Percentiles rank a stretch among this genome's conserved stretches.
These are phyloP conservation scores for Gadus macrocephalus DNA, from an alignment of 2,113 vertebrate species.

Conservation along the genomic window DNA sequence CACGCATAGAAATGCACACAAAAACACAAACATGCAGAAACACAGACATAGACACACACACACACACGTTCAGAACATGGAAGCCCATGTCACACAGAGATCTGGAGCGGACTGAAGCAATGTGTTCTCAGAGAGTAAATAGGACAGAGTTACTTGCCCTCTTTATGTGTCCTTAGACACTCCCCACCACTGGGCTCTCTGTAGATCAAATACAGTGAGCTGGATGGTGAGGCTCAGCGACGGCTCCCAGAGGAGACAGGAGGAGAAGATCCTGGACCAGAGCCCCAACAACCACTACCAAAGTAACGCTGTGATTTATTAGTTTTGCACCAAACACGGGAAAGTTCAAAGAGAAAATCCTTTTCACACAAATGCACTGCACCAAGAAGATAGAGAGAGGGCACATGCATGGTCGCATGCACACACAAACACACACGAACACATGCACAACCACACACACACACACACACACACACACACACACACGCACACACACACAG, in stretches of 20 bases:
- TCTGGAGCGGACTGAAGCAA: neutral
- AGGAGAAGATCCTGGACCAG: slow-evolving; percentile 52
- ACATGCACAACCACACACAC: slow-evolving; percentile 8
- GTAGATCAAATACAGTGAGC: slow-evolving; percentile 48
- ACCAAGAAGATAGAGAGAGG: slow-evolving; percentile 60
- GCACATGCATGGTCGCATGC: slow-evolving; percentile 20
- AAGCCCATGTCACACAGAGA: too few species aligned
- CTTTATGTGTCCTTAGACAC: slow-evolving; percentile 58
- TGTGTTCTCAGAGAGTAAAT: slow-evolving; percentile 46
- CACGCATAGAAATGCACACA: neutral
- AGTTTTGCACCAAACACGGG: slow-evolving; percentile 61
- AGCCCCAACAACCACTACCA: slow-evolving; percentile 60
- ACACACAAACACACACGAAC: slow-evolving; percentile 10
- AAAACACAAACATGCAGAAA: slow-evolving; percentile 6
- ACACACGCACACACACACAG: neutral
- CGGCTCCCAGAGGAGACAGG: slow-evolving; percentile 54
- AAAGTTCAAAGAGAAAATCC: slow-evolving; percentile 66
- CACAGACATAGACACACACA: neutral
- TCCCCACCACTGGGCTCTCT: slow-evolving; percentile 47
- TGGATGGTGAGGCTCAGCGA: slow-evolving; percentile 29
- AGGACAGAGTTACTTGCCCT: slow-evolving; percentile 67
- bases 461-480: slow-evolving; percentile 15
- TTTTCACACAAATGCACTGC: slow-evolving; percentile 69
- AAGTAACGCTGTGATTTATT: slow-evolving; percentile 68
- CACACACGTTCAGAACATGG: too few species aligned